Conservation (phyloP, 2,888 invertebrate species). For the Biston stratarius region DNA sequence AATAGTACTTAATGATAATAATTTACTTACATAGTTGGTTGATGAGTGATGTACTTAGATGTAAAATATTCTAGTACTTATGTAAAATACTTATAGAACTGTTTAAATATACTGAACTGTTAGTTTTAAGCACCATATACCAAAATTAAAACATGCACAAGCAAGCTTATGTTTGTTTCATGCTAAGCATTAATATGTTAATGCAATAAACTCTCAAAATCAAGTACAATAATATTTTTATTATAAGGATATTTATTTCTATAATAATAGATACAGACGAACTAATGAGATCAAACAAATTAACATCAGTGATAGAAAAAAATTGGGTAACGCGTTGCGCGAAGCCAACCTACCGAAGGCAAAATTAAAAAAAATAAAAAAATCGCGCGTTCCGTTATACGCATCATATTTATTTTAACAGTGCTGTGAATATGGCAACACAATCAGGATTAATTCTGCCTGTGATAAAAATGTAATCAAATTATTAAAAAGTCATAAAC, state of each 20-base stretch:
- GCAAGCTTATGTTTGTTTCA: slow-evolving; percentile 17
- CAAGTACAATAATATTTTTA: not conserved
- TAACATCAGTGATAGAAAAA: not conserved
- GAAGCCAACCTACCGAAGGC: not conserved
- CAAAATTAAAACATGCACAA: slow-evolving; percentile 35
- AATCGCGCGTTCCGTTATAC: slow-evolving; percentile 13
- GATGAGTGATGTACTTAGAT: slow-evolving; percentile 15
- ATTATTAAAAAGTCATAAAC: slow-evolving; percentile 7
- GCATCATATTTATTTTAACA: not conserved
- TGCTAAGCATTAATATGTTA: slow-evolving; percentile 22
- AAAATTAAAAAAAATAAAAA: not conserved
- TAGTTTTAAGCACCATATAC: slow-evolving; percentile 21
- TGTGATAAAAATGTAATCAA: slow-evolving; percentile 10
- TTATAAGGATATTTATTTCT: no score
- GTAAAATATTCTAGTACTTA: no score
- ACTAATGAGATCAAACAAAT: no score
- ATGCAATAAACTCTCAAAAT: not conserved
- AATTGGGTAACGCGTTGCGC: not conserved
- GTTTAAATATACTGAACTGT: slow-evolving; percentile 4
- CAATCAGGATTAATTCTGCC: slow-evolving; percentile 1
- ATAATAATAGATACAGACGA: no score
- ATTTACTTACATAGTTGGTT: slow-evolving; percentile 27
- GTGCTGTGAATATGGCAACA: not conserved
- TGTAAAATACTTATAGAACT: no score
- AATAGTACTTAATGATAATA: slow-evolving; percentile 10